Evolutionary conservation across 2,797 vertebrate species (phyloP).

Genomic region (Coendou prehensilis): DNA sequence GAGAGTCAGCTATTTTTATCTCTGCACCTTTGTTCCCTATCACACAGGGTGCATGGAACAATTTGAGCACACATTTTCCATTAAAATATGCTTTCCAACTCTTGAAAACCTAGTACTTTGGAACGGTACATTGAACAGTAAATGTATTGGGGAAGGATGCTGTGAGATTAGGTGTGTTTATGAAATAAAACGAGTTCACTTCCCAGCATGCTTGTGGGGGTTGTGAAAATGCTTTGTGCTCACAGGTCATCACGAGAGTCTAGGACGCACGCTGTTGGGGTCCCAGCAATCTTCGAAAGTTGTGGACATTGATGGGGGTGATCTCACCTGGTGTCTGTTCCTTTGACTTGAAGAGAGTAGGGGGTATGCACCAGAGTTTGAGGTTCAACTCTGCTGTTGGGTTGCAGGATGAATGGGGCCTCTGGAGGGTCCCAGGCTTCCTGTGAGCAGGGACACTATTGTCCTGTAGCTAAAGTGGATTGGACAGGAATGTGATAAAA

Average conservation of each 20-base stretch:
- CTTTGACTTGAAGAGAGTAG: not conserved
- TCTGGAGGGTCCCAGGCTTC: no score
- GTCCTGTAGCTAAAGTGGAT: not conserved
- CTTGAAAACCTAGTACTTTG: not conserved
- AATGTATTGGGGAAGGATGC: no score
- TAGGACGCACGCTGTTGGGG: no score
- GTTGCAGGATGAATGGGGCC: no score
- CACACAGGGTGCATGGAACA: not conserved
- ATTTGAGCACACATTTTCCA: not conserved
- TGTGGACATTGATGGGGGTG: not conserved
- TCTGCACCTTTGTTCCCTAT: not conserved
- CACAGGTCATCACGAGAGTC: not conserved
- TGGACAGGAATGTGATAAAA: not conserved
- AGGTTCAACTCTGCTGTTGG: not conserved
- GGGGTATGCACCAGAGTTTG: no score
- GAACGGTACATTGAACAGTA: not conserved
- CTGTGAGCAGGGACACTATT: not conserved
- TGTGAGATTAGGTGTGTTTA: not conserved
- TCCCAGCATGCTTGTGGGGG: accelerated
- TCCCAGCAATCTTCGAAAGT: accelerated
- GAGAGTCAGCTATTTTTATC: not conserved
- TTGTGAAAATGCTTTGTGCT: not conserved
- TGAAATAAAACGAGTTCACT: not conserved
- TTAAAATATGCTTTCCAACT: not conserved
- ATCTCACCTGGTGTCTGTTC: not conserved